Percentiles rank a stretch among this genome's conserved stretches.
Evolutionary conservation across 2,888 invertebrate species (phyloP).

Genomic region (Sphaerophoria taeniata): DNA sequence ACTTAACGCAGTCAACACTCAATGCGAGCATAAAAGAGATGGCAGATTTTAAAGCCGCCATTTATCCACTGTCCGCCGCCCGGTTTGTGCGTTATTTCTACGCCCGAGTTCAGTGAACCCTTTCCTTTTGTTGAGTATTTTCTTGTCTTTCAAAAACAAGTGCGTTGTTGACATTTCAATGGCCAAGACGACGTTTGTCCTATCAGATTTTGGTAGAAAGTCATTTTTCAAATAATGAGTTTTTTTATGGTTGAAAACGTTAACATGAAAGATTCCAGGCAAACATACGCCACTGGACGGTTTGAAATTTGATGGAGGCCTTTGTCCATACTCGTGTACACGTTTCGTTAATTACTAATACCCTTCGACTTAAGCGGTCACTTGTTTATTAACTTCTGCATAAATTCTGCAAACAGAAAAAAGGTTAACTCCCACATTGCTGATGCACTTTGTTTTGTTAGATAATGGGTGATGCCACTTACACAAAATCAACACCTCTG

Average conservation of each 20-base stretch:
- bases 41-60: conserved; percentile 32
- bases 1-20: conserved; percentile 37
- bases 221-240: neutral
- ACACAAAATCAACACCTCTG: neutral
- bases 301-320: too few relatives aligned
- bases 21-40: conserved; percentile 25
- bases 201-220: neutral
- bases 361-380: neutral
- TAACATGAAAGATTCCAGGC: neutral
- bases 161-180: neutral
- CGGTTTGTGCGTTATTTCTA: conserved; percentile 6
- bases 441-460: conserved; percentile 33
- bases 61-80: neutral
- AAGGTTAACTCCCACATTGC: conserved; percentile 24
- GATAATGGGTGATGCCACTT: conserved; percentile 18
- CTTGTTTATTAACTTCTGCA: conserved; percentile 6
- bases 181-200: neutral
- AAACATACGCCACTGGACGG: too few relatives aligned
- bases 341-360: neutral
- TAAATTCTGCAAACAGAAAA: conserved; percentile 1
- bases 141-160: neutral
- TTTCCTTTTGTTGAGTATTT: conserved; percentile 10
- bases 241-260: neutral
- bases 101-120: conserved; percentile 58
- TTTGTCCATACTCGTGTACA: too few relatives aligned